Conservation (phyloP, 2,888 invertebrate genomes). For the Cynaeus angustus region DNA sequence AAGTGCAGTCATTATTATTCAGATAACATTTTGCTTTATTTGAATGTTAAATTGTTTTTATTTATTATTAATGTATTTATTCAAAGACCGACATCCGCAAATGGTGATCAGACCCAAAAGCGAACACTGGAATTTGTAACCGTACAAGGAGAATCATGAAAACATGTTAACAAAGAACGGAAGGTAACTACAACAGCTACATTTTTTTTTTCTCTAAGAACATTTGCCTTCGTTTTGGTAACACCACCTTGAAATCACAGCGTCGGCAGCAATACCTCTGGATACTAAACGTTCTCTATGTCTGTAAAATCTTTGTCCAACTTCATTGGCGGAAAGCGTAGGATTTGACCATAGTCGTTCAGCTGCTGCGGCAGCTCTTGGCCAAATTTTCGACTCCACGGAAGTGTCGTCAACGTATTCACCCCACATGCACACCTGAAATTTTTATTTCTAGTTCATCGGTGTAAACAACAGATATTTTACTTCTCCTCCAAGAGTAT, state of each 20-base stretch:
- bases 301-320: conserved; percentile 79
- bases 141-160: no score
- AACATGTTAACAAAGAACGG: no score
- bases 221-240: conserved; percentile 80
- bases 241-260: conserved; percentile 85
- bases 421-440: conserved; percentile 86
- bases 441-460: conserved; percentile 7
- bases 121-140: no score
- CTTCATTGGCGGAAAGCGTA: conserved; percentile 70
- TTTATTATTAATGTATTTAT: no score
- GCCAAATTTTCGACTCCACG: conserved; percentile 86
- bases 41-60: no score
- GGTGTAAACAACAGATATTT: conserved; percentile 3
- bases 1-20: no score
- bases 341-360: conserved; percentile 90
- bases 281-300: conserved; percentile 79
- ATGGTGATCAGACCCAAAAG: no score
- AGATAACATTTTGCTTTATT: no score
- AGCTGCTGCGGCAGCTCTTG: conserved; percentile 85
- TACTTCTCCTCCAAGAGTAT: conserved; percentile 77
- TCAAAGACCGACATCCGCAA: no score
- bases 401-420: conserved; percentile 83
- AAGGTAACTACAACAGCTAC: no score
- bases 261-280: conserved; percentile 81
- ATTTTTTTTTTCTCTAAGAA: no score